These are phyloP conservation scores for Chauna torquata DNA, from an alignment of 2,113 vertebrate genomes.

Conservation along the genomic window DNA sequence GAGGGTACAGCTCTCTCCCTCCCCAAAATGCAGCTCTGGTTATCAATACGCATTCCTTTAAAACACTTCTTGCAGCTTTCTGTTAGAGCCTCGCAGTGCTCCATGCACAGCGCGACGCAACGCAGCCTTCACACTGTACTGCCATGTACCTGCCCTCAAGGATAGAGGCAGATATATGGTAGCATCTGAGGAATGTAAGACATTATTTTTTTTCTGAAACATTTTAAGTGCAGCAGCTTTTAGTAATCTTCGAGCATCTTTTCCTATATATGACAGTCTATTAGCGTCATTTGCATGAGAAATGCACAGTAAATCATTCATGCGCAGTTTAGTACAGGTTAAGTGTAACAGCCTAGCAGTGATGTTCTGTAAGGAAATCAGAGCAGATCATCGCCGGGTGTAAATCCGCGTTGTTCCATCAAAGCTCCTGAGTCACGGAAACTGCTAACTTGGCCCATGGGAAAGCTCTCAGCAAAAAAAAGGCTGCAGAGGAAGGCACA, in stretches of 20 bases:
- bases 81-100: slow-evolving; percentile 1
- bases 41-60: background rate
- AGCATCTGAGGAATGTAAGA: too few species aligned
- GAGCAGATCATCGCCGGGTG: slow-evolving; percentile 51
- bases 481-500: background rate
- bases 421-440: slow-evolving; percentile 44
- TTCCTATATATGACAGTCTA: slow-evolving; percentile 57
- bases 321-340: slow-evolving; percentile 66
- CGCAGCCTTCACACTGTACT: background rate
- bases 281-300: slow-evolving; percentile 69
- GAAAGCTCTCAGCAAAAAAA: slow-evolving; percentile 21
- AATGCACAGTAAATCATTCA: slow-evolving; percentile 69
- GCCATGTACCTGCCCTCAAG: background rate
- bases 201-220: slow-evolving; percentile 39
- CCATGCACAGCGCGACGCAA: background rate
- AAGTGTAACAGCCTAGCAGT: slow-evolving; percentile 47
- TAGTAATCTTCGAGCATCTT: slow-evolving; percentile 62
- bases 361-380: slow-evolving; percentile 49
- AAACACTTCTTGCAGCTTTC: slow-evolving; percentile 17
- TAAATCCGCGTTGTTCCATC: slow-evolving; percentile 51
- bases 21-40: background rate
- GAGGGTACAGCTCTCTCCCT: background rate
- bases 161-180: slow-evolving; percentile 8
- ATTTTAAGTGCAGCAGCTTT: slow-evolving; percentile 54
- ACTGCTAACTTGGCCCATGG: slow-evolving; percentile 33